phyloP scores from a whole-genome alignment of 1,140 invertebrate genomes.

The Cyclargus thomasi region DNA sequence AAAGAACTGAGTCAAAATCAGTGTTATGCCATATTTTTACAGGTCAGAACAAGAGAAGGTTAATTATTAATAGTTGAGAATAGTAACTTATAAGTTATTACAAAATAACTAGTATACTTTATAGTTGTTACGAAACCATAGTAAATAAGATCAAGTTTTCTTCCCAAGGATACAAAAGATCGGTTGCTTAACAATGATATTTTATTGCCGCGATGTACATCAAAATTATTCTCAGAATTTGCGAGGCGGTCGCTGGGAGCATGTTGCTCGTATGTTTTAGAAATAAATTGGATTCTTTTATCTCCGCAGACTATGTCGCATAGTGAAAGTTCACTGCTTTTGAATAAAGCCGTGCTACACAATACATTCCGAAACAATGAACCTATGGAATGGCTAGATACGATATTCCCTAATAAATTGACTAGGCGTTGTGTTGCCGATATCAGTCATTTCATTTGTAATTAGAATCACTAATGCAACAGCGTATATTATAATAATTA shows the following conservation, averaged over 20 bases:
- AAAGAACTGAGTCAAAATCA: too few relatives aligned
- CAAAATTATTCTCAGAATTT: conserved; percentile 13
- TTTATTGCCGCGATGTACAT: neutral
- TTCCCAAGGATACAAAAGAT: neutral
- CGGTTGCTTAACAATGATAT: neutral
- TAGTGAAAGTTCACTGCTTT: conserved; percentile 14
- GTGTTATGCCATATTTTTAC: too few relatives aligned
- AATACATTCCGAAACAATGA: conserved; percentile 13
- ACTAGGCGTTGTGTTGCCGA: neutral
- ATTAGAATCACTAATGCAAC: neutral
- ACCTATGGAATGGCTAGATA: neutral
- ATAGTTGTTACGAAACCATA: neutral
- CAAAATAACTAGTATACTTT: too few relatives aligned
- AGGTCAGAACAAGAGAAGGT: too few relatives aligned
- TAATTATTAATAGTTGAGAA: too few relatives aligned
- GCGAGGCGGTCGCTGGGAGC: neutral
- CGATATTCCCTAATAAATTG: neutral
- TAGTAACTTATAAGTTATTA: too few relatives aligned
- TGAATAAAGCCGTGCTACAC: conserved; percentile 5
- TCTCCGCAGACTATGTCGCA: conserved; percentile 8
- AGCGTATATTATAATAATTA: too few relatives aligned
- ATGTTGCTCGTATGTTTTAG: conserved; percentile 5
- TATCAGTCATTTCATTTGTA: neutral
- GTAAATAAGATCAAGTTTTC: neutral
- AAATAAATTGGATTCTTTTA: conserved; percentile 16